phyloP scores from a whole-genome alignment of 2,888 invertebrate genomes.

The Spisula solida region DNA sequence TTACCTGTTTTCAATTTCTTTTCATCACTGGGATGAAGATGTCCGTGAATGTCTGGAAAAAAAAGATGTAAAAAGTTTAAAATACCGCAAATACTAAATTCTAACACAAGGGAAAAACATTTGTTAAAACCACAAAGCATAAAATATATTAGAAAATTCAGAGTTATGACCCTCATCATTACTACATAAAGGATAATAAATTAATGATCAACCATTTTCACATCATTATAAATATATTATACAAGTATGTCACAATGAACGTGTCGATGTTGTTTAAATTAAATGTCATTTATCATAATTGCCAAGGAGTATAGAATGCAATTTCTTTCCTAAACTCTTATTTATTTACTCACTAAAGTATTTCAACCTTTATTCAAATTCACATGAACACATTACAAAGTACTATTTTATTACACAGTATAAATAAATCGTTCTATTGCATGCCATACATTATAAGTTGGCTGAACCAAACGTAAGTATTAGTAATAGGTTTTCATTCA shows the following conservation, averaged over 20 bases:
- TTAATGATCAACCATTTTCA: constrained; percentile 33
- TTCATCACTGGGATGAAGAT: constrained; percentile 79
- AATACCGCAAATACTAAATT: not conserved
- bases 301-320: constrained; percentile 23
- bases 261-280: constrained; percentile 31
- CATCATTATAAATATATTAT: constrained; percentile 44
- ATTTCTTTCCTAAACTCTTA: constrained; percentile 29
- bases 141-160: not conserved
- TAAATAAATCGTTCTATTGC: constrained; percentile 16
- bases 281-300: constrained; percentile 35
- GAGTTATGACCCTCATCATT: not conserved
- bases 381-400: constrained; percentile 3
- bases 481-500: constrained; percentile 35
- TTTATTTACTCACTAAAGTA: constrained; percentile 40
- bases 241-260: constrained; percentile 28
- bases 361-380: constrained; percentile 17
- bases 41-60: constrained; percentile 79
- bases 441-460: constrained; percentile 23
- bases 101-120: not conserved
- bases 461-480: constrained; percentile 35
- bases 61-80: not conserved
- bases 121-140: not conserved
- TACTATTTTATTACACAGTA: constrained; percentile 14
- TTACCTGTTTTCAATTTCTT: constrained; percentile 83
- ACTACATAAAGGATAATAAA: constrained; percentile 19